Evolutionary conservation across 2,888 invertebrate species (phyloP).

Genomic region (Archips xylosteana): DNA sequence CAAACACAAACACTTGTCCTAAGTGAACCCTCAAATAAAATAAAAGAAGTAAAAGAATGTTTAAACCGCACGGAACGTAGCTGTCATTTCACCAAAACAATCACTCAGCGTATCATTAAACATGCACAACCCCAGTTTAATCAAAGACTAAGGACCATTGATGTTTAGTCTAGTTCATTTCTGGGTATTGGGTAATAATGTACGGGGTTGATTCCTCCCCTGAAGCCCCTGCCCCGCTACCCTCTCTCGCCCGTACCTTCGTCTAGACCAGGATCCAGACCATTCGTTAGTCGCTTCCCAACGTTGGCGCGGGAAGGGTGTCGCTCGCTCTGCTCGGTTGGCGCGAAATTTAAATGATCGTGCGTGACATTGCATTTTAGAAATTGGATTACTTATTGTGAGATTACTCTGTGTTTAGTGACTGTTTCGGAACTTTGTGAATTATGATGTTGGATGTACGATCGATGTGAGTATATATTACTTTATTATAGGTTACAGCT

Average conservation of each 20-base stretch:
- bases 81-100: neutral
- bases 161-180: slow-evolving; percentile 67
- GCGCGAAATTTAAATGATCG: slow-evolving; percentile 71
- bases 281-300: slow-evolving; percentile 64
- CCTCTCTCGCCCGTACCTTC: slow-evolving; percentile 54
- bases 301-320: slow-evolving; percentile 59
- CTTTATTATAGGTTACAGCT: neutral
- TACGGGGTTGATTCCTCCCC: slow-evolving; percentile 68
- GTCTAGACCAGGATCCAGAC: slow-evolving; percentile 74
- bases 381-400: slow-evolving; percentile 46
- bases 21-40: neutral
- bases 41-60: neutral
- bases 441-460: slow-evolving; percentile 45
- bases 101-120: slow-evolving; percentile 6
- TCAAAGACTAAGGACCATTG: slow-evolving; percentile 50
- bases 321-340: slow-evolving; percentile 50
- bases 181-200: slow-evolving; percentile 65
- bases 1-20: neutral
- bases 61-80: neutral
- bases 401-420: slow-evolving; percentile 54
- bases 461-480: slow-evolving; percentile 48
- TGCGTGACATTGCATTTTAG: slow-evolving; percentile 48
- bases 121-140: slow-evolving; percentile 10
- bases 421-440: slow-evolving; percentile 44
- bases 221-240: slow-evolving; percentile 50